Conservation (phyloP, 2,113 vertebrate species). For the Siphamia tubifer region DNA sequence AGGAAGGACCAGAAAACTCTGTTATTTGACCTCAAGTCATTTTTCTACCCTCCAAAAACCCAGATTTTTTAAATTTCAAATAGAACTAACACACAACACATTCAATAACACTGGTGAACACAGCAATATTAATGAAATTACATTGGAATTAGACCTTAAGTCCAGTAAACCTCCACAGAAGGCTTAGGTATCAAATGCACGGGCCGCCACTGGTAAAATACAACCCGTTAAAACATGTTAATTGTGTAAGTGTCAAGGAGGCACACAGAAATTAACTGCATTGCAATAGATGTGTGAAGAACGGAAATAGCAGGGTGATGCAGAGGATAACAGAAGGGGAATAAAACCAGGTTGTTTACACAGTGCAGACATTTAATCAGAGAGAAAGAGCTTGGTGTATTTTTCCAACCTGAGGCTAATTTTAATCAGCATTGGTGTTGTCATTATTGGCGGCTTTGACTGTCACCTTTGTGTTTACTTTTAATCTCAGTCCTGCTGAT, state of each 20-base stretch:
- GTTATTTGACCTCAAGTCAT: no score
- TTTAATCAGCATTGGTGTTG: conserved; percentile 87
- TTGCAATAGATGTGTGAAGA: not conserved
- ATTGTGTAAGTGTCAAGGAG: not conserved
- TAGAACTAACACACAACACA: no score
- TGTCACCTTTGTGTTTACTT: conserved; percentile 88
- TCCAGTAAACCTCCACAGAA: no score
- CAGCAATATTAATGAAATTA: no score
- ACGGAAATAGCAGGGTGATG: not conserved
- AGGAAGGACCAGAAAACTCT: no score
- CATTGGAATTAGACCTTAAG: no score
- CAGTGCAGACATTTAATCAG: conserved; percentile 74
- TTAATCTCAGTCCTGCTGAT: conserved; percentile 86
- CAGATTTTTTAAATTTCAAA: no score
- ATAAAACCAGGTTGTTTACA: conserved; percentile 56
- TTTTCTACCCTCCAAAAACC: no score
- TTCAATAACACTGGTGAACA: no score
- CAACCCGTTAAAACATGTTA: not conserved
- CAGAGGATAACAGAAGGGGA: conserved; percentile 44
- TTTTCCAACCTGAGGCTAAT: conserved; percentile 81
- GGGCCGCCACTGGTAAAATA: no score
- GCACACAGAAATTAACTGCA: not conserved
- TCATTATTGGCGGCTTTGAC: conserved; percentile 78
- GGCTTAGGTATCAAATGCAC: no score
- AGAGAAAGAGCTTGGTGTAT: conserved; percentile 40